Conservation (phyloP, 1,140 invertebrate genomes). For the Parasteatoda tepidariorum region DNA sequence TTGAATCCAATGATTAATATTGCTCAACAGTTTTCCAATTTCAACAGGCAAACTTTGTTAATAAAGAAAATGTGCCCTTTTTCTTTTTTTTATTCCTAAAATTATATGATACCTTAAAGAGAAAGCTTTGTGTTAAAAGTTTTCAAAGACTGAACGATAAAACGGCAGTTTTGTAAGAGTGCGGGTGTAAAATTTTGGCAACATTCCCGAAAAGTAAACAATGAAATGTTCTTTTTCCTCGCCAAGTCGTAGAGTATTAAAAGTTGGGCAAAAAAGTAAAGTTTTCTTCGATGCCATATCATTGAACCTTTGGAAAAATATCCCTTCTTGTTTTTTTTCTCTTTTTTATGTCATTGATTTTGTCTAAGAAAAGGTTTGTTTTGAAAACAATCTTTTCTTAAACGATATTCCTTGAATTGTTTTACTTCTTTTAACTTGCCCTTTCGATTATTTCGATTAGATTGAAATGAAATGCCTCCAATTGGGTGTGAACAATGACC, state of each 20-base stretch:
- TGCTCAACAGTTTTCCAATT: neutral
- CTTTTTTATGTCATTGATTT: constrained; percentile 32
- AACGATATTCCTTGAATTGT: constrained; percentile 5
- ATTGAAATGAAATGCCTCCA: no score
- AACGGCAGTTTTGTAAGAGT: neutral
- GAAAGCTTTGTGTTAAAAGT: constrained; percentile 2
- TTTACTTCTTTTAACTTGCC: no score
- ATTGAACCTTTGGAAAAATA: neutral
- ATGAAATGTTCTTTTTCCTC: constrained; percentile 22
- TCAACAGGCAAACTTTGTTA: constrained; percentile 19
- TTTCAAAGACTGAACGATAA: constrained; percentile 17
- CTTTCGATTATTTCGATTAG: no score
- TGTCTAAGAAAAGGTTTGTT: constrained; percentile 27
- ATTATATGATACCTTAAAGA: neutral
- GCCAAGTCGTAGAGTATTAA: neutral
- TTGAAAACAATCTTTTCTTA: constrained; percentile 38
- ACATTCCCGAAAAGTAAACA: constrained; percentile 2
- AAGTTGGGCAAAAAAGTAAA: neutral
- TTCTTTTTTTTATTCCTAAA: neutral
- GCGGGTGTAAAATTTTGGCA: constrained; percentile 12
- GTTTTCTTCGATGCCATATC: constrained; percentile 15
- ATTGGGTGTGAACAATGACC: no score
- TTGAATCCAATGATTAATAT: no score
- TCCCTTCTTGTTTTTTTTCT: constrained; percentile 3
- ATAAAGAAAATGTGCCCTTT: neutral